Evolutionary conservation across 2,113 vertebrate species (phyloP).

Genomic region (Pandion haliaetus): DNA sequence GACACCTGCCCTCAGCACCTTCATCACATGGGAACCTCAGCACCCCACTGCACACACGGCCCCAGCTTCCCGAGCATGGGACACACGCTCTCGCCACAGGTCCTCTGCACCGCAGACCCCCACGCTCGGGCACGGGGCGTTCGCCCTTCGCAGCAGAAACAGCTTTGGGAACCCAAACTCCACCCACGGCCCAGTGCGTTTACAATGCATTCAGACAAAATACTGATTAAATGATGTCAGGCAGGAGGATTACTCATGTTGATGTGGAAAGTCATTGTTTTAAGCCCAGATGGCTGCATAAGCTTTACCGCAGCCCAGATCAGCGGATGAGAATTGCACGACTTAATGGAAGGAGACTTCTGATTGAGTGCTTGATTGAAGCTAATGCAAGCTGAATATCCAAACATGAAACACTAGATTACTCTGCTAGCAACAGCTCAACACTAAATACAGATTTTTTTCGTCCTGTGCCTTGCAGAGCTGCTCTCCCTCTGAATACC

Average conservation of each 20-base stretch:
- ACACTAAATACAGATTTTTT: not conserved
- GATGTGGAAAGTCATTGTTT: conserved; percentile 3
- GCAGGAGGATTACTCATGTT: conserved; percentile 32
- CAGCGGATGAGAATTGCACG: not conserved
- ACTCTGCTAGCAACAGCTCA: not conserved
- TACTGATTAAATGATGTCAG: not conserved
- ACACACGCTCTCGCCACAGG: fast-evolving
- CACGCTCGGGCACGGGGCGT: fast-evolving
- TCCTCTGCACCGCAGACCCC: not conserved
- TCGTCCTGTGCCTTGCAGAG: not conserved
- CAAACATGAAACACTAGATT: not conserved
- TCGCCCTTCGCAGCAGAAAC: not conserved
- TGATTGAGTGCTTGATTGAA: not conserved
- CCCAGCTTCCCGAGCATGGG: fast-evolving
- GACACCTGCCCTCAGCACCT: fast-evolving
- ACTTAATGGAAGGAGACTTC: not conserved
- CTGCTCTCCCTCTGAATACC: fast-evolving
- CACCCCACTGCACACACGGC: fast-evolving
- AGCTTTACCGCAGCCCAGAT: not conserved
- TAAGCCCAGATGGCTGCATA: not conserved
- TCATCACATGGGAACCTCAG: fast-evolving
- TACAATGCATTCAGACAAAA: not conserved
- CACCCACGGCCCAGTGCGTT: not conserved
- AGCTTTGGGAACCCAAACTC: not conserved
- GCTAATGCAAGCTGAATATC: not conserved